Evolutionary conservation across 2,888 invertebrate species (phyloP).

Genomic region (Nysson spinosus): DNA sequence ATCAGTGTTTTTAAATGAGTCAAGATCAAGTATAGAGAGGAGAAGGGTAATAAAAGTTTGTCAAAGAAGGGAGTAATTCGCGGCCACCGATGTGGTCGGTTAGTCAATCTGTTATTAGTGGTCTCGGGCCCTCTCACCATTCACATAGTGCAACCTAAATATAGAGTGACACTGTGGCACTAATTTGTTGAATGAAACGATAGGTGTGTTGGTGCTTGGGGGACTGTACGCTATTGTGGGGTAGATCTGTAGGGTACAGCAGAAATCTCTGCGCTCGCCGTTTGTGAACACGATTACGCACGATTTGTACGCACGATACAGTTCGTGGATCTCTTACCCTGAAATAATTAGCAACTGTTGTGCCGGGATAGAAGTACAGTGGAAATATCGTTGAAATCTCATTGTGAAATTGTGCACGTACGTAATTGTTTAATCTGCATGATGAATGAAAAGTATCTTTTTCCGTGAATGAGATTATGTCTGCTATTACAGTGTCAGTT

Average conservation of each 20-base stretch:
- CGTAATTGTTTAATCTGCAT: constrained; percentile 28
- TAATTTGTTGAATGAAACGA: constrained; percentile 75
- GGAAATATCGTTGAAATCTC: constrained; percentile 14
- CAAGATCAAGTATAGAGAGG: constrained; percentile 33
- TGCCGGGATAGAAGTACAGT: too few species aligned
- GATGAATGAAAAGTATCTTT: constrained; percentile 12
- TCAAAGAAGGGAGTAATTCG: constrained; percentile 46
- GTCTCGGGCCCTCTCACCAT: constrained; percentile 42
- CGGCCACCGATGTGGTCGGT: constrained; percentile 45
- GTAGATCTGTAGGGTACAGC: constrained; percentile 63
- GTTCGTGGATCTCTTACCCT: background rate
- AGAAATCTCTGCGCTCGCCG: constrained; percentile 62
- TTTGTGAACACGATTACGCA: constrained; percentile 40
- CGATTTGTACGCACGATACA: constrained; percentile 32
- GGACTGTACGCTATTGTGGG: constrained; percentile 65
- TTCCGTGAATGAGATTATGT: background rate
- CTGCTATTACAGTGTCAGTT: constrained; percentile 13
- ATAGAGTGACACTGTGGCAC: constrained; percentile 75
- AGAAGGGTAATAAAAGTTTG: constrained; percentile 17
- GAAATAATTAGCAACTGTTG: too few species aligned
- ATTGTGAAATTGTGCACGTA: constrained; percentile 36
- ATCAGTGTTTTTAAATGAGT: constrained; percentile 7
- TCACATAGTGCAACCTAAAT: constrained; percentile 65
- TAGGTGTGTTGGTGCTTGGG: constrained; percentile 71
- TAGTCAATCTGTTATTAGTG: constrained; percentile 48